Evolutionary conservation across 2,113 vertebrate species (phyloP).

Genomic region (Maccullochella peelii): DNA sequence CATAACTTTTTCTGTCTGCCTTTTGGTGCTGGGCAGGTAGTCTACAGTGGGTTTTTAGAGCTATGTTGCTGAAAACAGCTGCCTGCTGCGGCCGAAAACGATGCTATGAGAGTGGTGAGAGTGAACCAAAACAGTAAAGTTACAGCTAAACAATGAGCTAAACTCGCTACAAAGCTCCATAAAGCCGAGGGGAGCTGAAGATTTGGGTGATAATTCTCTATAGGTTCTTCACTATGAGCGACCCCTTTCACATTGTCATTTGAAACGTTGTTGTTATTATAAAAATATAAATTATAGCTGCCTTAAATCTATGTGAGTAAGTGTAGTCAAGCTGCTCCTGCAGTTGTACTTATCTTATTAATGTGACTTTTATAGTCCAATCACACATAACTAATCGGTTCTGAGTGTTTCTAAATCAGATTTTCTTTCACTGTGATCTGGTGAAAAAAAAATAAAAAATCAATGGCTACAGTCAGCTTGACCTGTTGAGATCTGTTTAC

Average conservation of each 20-base stretch:
- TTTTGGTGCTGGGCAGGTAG: too few species aligned
- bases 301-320: background rate
- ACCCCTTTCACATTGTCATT: background rate
- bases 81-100: background rate
- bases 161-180: background rate
- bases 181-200: background rate
- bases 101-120: background rate
- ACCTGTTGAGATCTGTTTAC: slow-evolving; percentile 14
- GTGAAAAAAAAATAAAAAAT: background rate
- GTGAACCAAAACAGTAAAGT: background rate
- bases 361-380: background rate
- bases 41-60: too few species aligned
- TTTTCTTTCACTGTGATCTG: background rate
- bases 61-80: background rate
- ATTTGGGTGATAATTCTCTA: background rate
- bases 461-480: background rate
- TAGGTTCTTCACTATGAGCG: background rate
- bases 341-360: background rate
- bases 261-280: background rate
- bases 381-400: background rate
- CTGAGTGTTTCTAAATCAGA: background rate
- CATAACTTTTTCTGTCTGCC: too few species aligned
- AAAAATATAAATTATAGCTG: background rate
- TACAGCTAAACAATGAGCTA: background rate
- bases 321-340: background rate